Conservation (phyloP, 2,113 vertebrate species). For the Alosa alosa region DNA sequence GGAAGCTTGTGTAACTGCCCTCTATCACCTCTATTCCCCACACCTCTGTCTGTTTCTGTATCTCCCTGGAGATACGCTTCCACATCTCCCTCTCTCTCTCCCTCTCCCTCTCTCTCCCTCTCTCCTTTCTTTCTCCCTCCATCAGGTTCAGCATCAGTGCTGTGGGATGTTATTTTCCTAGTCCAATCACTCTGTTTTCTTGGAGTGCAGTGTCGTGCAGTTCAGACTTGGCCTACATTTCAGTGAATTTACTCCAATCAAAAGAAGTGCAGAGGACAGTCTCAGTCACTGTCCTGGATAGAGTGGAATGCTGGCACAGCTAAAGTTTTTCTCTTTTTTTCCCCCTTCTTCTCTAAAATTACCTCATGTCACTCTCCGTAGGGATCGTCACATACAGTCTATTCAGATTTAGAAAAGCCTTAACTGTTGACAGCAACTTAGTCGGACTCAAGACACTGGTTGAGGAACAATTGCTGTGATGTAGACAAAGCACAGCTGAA, state of each 20-base stretch:
- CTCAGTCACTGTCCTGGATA: constrained; percentile 9
- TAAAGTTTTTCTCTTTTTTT: not conserved
- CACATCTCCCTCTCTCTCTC: not conserved
- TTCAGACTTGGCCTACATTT: not conserved
- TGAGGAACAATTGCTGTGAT: too few species aligned
- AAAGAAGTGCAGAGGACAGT: not conserved
- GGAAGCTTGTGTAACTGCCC: not conserved
- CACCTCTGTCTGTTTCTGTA: not conserved
- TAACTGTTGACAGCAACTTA: not conserved
- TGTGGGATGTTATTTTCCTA: not conserved
- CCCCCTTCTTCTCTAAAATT: not conserved
- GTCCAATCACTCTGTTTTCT: not conserved
- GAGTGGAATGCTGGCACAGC: not conserved
- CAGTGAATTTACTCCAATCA: not conserved
- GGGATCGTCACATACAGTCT: not conserved
- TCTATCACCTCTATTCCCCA: not conserved
- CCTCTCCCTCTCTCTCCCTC: not conserved
- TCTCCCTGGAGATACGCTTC: not conserved
- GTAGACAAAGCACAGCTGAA: too few species aligned
- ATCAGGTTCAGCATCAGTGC: not conserved
- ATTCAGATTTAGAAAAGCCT: not conserved
- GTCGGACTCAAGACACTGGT: not conserved
- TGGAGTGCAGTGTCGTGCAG: not conserved
- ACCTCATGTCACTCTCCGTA: not conserved
- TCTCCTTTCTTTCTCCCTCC: not conserved